Evolutionary conservation across 2,888 invertebrate genomes (phyloP), one percentile per base, ranked within the genome.

Genomic region (Campoplex nolae): DNA sequence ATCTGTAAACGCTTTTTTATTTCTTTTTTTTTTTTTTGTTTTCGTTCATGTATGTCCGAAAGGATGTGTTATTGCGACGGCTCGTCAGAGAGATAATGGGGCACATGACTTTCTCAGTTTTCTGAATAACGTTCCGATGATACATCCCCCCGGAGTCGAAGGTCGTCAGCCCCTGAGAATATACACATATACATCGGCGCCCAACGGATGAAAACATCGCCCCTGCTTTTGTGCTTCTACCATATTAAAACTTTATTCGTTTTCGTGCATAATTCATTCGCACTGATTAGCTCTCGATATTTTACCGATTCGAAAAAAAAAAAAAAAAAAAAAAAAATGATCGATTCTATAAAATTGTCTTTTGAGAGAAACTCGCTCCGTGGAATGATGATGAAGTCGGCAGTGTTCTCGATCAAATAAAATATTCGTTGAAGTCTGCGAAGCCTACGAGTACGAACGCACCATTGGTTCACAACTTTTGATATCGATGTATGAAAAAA

Each of bases 51-150:
- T 35, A n/a, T 75, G 75, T 82, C 84, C 76, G 78, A 87, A 74
- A 82, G 87, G 82, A 82, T 87, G 87, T 82, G 87, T 82, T 76
- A 85, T 77, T 71, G 51, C 71, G 51, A 71, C 71, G 67, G 32
- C 81, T 73, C 76, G 32, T 38, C 18, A 45, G 54, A 68, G 68
- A 73, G 77, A 84, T 87, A 87, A 75, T 54, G 45, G 23, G 23
- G 42, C 62, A 74, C 78, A 83, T 75, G 78, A 83, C 78, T 86
- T 86, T 83, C 68, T 74, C 65, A 79, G 70, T 83, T 86, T 83
- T 79, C 83, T 79, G 85, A 83, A 86, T 83, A 83, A 86, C 79
- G 74, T 70, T 73, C 48, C 78, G 83, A 86, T 86, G 85, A 83
- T 83, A 78, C 78, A 79, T 70, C 78, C 42, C 70, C 42, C 65